These are phyloP conservation scores for Drosophila subobscura DNA, from an alignment of 1,140 invertebrate genomes.

Conservation along the genomic window DNA sequence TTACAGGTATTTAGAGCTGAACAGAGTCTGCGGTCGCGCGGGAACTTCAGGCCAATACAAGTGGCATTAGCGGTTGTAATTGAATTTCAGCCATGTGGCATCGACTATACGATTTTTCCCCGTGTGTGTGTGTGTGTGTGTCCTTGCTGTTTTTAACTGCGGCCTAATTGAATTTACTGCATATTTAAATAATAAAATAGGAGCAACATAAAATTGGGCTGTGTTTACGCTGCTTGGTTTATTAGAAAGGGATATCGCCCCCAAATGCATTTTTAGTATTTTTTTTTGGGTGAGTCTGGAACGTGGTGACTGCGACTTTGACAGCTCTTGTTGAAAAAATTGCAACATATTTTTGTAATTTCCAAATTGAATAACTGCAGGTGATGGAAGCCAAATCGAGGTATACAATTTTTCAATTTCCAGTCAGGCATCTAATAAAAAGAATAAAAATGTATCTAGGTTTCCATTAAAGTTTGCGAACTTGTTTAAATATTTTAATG, in stretches of 20 bases:
- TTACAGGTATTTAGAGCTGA: conserved; percentile 79
- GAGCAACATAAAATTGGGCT: conserved; percentile 2
- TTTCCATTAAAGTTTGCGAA: too few species aligned
- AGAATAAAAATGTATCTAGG: conserved; percentile 2
- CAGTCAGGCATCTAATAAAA: background rate
- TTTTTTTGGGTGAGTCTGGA: conserved; percentile 23
- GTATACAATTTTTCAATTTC: background rate
- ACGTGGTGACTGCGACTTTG: conserved; percentile 21
- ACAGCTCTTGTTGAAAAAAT: conserved; percentile 30
- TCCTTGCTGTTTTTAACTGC: conserved; percentile 20
- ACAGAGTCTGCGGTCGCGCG: conserved; percentile 57
- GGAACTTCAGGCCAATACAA: conserved; percentile 59
- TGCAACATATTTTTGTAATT: conserved; percentile 26
- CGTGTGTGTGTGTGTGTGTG: background rate
- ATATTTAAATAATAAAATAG: conserved; percentile 55
- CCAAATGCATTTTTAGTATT: background rate
- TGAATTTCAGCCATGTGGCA: conserved; percentile 67
- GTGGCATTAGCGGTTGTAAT: conserved; percentile 80
- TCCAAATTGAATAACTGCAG: conserved; percentile 33
- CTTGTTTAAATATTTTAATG: too few species aligned
- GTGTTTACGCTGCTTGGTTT: background rate
- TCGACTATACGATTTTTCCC: conserved; percentile 22
- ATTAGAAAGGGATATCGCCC: background rate
- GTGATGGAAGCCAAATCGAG: conserved; percentile 2
- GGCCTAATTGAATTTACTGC: conserved; percentile 69